A percentile compares a stretch with the other conserved stretches of the same genome.
Evolutionary conservation across 2,888 invertebrate species (phyloP).

Genomic region (Melipona beecheii): DNA sequence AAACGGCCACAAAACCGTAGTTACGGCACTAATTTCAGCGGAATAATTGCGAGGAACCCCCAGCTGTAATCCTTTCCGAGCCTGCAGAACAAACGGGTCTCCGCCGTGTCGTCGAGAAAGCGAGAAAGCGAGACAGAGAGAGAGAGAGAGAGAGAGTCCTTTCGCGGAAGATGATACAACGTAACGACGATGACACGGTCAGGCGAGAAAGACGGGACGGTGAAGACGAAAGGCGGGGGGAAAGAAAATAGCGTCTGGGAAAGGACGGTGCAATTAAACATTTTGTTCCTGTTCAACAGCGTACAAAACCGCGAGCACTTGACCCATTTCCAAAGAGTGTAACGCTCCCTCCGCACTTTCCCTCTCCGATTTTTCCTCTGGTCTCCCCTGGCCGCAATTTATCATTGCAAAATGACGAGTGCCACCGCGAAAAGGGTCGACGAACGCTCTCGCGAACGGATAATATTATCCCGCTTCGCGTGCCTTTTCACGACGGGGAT

Average conservation of each 20-base stretch:
- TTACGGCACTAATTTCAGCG: constrained; percentile 57
- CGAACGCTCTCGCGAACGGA: constrained; percentile 19
- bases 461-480: constrained; percentile 24
- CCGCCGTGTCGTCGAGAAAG: constrained; percentile 8
- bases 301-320: constrained; percentile 49
- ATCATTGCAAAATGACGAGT: constrained; percentile 49
- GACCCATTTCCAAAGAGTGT: constrained; percentile 57
- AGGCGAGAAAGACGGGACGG: constrained; percentile 2
- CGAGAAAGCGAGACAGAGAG: no score
- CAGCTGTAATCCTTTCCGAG: constrained; percentile 38
- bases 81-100: constrained; percentile 32
- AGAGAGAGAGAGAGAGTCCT: neutral
- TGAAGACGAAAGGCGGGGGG: neutral
- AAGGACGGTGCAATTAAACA: constrained; percentile 67
- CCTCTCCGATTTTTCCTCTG: constrained; percentile 51
- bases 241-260: constrained; percentile 32
- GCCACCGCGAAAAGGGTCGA: constrained; percentile 2
- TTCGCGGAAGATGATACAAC: constrained; percentile 25
- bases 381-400: constrained; percentile 66
- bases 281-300: constrained; percentile 52
- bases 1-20: constrained; percentile 45
- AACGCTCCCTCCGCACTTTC: constrained; percentile 59
- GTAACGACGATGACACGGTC: constrained; percentile 14
- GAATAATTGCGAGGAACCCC: constrained; percentile 60
- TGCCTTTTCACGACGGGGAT: constrained; percentile 35